A percentile compares a stretch with the other conserved stretches of the same genome.
These are phyloP conservation scores for Thomomys bottae DNA, from an alignment of 2,113 vertebrate genomes.

Conservation along the genomic window DNA sequence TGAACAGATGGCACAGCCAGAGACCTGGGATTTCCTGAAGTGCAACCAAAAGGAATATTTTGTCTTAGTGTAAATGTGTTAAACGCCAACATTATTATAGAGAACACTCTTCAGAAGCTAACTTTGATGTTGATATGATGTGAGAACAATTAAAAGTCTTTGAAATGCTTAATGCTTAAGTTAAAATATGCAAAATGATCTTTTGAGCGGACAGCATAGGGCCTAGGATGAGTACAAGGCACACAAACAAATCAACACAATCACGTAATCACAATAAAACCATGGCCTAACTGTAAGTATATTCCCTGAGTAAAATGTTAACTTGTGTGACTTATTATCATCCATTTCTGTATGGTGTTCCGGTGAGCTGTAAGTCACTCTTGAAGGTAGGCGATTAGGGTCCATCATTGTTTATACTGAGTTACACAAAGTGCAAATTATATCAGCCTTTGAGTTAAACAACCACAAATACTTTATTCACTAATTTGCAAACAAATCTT, in stretches of 20 bases:
- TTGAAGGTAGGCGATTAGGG: neutral
- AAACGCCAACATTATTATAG: constrained; percentile 70
- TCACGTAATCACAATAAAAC: neutral
- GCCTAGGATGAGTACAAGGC: neutral
- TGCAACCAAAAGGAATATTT: constrained; percentile 71
- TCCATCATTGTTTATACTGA: neutral
- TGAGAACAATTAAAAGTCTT: constrained; percentile 52
- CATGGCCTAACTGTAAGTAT: neutral
- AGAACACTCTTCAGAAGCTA: constrained; percentile 43
- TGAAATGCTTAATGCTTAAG: neutral
- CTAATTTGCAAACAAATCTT: neutral
- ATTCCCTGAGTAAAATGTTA: neutral
- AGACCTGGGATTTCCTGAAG: constrained; percentile 75
- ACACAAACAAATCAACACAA: constrained; percentile 19
- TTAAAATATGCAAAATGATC: neutral
- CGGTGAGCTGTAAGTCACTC: neutral
- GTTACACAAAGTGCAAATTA: neutral
- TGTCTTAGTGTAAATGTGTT: constrained; percentile 68
- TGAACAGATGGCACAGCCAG: constrained; percentile 75
- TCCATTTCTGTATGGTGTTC: neutral
- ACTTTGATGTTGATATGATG: constrained; percentile 2
- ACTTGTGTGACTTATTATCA: neutral
- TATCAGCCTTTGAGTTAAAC: neutral
- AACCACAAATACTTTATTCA: neutral
- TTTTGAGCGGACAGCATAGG: neutral